Evolutionary conservation across 2,888 invertebrate species (phyloP), one percentile per base, ranked within the genome.

Genomic region (Scrobipalpa costella): DNA sequence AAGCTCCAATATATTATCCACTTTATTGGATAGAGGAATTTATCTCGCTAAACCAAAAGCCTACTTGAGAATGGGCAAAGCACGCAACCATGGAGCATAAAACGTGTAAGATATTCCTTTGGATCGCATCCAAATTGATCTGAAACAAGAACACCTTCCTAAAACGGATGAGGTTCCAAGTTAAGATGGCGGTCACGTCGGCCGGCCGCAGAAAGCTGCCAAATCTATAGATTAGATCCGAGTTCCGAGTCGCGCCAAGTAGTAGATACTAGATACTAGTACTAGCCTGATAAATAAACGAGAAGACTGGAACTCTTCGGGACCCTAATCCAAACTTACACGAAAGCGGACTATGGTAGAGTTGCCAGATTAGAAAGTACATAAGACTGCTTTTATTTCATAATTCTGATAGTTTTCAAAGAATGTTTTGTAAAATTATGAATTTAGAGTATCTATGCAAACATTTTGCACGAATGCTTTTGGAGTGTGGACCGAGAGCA

Each of bases 171-270:
- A 40, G 44, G 40, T 58, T 40, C 36, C 58, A 44, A 58, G 21
- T 36, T 58, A 21, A 17, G 58, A 58, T 44, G 58, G 34, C 40
- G 58, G 40, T 58, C 58, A 58, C 40, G 58, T 58, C 57, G 33
- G 57, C 34, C 5, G 21, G 19, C 58, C 58, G 13, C 58, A 44
- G 58, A 21, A 17, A 44, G 58, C 40, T 58, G 58, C 58, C 44
- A 44, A 58, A 44, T 40, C 11, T 58, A 19, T 36, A 40, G 36
- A 58, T 40, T 58, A 58, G 34, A 57, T n/a, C n/a, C n/a, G n/a
- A n/a, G n/a, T n/a, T 33, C 52, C 49, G 27, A 52, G 6, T 9
- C 27, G 52, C 27, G 52, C 52, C 52, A 52, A 52, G 19, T 21
- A 52, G 52, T n/a, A 13, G 15, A 27, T 17, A n/a, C 21, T 52